Evolutionary conservation across 2,113 vertebrate genomes (phyloP), one percentile per base, ranked within the genome.

Genomic region (Alexandromys fortis): DNA sequence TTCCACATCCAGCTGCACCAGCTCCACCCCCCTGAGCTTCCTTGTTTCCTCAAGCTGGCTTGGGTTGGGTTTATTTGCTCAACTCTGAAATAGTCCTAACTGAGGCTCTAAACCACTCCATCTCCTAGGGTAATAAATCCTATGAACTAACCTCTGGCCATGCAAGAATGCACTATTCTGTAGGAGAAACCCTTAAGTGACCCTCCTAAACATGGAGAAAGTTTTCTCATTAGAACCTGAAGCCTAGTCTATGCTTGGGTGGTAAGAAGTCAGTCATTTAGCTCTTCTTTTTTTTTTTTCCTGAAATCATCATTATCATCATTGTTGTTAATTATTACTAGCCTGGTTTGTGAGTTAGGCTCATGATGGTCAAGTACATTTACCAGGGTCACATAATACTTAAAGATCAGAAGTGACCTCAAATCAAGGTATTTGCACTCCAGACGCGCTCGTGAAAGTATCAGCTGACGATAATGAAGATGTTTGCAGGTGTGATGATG

Each of bases 61-160:
- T 55, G 58, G 21, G 22, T n/a, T 91, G 79, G 30, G 78, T 90
- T 81, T 94, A 72, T 86, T 94, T 58, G 55, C 8, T 87, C 61
- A 30, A 47, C 45, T 38, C 7, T 67, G 61, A 89, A 67, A 61
- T 45, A 3, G 16, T 86, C 52, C 65, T 42, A 65, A 52, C 58
- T 47, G 47, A 65, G 33, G 21, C 11, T 65, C 47, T 63, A 55
- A 68, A 12, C 65, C 10, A 68, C 19, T 24, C 33, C 63, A 72
- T 82, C 87, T 81, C 38, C 52, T 21, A 63, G 79, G 49, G 75
- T 81, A 13, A 67, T 68, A 49, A 90, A 65, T 73, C 75, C 79
- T 33, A 26, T 11, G 76, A 79, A 38, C 24, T 55, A 24, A 78
- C 19, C 55, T 42, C 79, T 72, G 55, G 35, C 21, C 61, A n/a